Conservation (phyloP, 2,888 invertebrate species). For the Alsophila aescularia region DNA sequence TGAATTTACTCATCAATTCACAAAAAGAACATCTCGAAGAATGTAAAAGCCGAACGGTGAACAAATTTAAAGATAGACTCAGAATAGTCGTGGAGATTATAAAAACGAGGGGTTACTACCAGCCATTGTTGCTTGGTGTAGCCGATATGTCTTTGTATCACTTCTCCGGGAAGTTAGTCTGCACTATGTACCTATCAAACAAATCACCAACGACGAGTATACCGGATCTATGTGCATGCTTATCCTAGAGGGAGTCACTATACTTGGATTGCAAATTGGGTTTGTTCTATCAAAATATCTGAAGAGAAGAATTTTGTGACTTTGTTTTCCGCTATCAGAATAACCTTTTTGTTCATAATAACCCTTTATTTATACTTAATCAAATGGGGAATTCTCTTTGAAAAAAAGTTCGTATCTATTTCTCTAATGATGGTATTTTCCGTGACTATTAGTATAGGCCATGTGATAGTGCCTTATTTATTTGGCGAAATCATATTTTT, state of each 20-base stretch:
- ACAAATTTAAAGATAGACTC: not conserved
- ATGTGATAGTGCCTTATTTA: constrained; percentile 39
- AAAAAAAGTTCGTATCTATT: not conserved
- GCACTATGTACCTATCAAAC: constrained; percentile 46
- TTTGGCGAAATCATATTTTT: constrained; percentile 41
- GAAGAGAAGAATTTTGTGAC: constrained; percentile 26
- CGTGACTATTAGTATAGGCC: constrained; percentile 45
- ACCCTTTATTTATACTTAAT: not conserved
- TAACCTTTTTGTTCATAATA: not conserved
- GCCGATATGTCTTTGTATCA: constrained; percentile 21
- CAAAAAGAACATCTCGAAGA: constrained; percentile 34
- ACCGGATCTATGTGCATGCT: constrained; percentile 52
- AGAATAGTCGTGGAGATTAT: not conserved
- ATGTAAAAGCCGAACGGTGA: not conserved
- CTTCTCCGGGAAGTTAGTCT: constrained; percentile 53
- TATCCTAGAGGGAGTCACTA: constrained; percentile 51
- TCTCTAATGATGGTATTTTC: constrained; percentile 30
- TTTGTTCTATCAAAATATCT: constrained; percentile 40
- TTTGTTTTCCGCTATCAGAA: constrained; percentile 8
- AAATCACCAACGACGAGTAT: constrained; percentile 41
- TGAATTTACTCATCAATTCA: constrained; percentile 41
- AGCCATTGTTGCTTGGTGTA: not conserved
- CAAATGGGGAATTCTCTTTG: not conserved
- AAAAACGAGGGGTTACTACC: constrained; percentile 44
- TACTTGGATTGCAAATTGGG: constrained; percentile 48